Evolutionary conservation across 2,113 vertebrate genomes (phyloP).

Genomic region (Nycticorax nycticorax): DNA sequence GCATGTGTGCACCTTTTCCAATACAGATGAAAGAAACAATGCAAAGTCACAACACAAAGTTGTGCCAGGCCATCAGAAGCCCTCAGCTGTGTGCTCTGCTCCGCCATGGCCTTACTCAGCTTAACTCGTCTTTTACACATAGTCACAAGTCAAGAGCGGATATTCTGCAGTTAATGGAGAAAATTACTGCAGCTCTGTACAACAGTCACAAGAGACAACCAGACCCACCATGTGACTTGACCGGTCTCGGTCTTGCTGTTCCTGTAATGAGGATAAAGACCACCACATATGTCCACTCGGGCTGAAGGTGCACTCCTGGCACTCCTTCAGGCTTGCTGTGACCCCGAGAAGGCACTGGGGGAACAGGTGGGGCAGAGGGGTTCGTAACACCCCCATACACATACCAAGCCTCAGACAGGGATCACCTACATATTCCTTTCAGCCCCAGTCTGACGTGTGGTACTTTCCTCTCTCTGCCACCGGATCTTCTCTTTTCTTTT

Average conservation of each 20-base stretch:
- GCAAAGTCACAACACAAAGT: background rate
- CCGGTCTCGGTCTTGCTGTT: background rate
- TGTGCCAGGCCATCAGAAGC: background rate
- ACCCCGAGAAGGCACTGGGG: background rate
- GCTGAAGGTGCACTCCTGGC: background rate
- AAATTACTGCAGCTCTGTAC: background rate
- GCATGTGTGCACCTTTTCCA: background rate
- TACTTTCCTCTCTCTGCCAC: background rate
- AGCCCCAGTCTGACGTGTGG: fast-evolving
- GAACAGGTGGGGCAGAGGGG: background rate
- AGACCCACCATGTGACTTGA: background rate
- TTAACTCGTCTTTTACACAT: background rate
- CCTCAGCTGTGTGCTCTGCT: background rate
- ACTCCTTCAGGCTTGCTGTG: background rate
- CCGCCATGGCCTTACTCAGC: background rate
- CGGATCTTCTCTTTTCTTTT: background rate
- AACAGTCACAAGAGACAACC: background rate
- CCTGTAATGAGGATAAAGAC: background rate
- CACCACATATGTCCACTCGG: background rate
- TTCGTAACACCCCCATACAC: background rate
- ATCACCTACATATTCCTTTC: background rate
- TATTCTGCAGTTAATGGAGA: background rate
- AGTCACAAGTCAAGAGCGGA: background rate
- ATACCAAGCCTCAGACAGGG: background rate
- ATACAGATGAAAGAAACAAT: background rate